Conservation (phyloP, 2,888 invertebrate species). For the Arenicola marina region DNA sequence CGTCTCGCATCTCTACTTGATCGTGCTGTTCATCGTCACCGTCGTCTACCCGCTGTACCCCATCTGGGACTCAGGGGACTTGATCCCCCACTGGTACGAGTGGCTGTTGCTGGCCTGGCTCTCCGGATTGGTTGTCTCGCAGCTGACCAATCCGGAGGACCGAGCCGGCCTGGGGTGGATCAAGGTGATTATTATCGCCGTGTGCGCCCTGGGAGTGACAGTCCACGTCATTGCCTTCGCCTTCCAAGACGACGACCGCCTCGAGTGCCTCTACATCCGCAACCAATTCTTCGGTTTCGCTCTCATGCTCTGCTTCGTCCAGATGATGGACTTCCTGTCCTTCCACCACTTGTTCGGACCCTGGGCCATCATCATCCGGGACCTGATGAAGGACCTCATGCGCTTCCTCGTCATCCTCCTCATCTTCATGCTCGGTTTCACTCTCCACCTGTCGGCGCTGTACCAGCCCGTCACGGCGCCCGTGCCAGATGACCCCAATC, state of each 20-base stretch:
- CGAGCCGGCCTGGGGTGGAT: slow-evolving; percentile 92
- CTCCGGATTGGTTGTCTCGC: slow-evolving; percentile 90
- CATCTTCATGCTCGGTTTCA: slow-evolving; percentile 98
- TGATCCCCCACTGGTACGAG: slow-evolving; percentile 94
- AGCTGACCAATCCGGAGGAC: slow-evolving; percentile 96
- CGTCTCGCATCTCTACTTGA: slow-evolving; percentile 96
- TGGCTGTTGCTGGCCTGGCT: slow-evolving; percentile 94
- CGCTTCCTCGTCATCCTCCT: slow-evolving; percentile 92
- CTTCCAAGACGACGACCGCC: slow-evolving; percentile 65
- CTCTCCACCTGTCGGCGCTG: slow-evolving; percentile 71
- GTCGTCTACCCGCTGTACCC: slow-evolving; percentile 59
- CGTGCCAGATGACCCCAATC: slow-evolving; percentile 38
- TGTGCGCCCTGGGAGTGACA: slow-evolving; percentile 66
- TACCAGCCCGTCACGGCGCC: slow-evolving; percentile 92
- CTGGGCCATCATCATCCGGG: slow-evolving; percentile 99
- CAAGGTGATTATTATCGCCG: slow-evolving; percentile 73
- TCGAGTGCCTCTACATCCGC: slow-evolving; percentile 76
- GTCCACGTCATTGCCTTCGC: slow-evolving; percentile 78
- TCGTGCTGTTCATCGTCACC: slow-evolving; percentile 87
- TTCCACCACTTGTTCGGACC: slow-evolving; percentile 99
- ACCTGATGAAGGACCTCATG: slow-evolving; percentile 75
- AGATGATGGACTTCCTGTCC: slow-evolving; percentile 91
- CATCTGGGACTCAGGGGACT: slow-evolving; percentile 57
- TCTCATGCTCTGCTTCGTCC: slow-evolving; percentile 93
- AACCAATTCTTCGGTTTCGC: slow-evolving; percentile 97